Evolutionary conservation across 2,797 vertebrate genomes (phyloP), one percentile per base, ranked within the genome.

Genomic region (Notoglanidium macrostoma): DNA sequence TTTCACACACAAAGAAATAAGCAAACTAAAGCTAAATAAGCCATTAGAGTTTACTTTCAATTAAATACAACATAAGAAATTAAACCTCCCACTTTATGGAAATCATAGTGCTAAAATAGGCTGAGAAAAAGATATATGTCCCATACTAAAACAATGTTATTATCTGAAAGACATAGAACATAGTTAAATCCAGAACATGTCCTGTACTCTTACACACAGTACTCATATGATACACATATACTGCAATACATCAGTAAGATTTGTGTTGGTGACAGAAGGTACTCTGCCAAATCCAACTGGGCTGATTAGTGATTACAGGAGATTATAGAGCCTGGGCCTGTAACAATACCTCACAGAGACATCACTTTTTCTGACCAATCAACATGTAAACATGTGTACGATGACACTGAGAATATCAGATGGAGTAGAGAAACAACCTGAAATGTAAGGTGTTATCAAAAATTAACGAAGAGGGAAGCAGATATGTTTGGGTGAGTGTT

Each of bases 291-390:
- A 96, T 95, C 96, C 94, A 89, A 89, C 65, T 86, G 94, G 92
- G 89, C 92, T 95, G 94, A 95, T 95, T 95, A 95, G 94, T 94
- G 95, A 95, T 94, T 95, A 96, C 92, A 93, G 89, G 89, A 92
- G 95, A 96, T 96, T 96, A 96, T 90, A 51, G 87, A 85, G 89
- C 89, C 89, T 91, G 78, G 92, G 90, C 77, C 90, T 90, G 88
- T 86, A 68, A 86, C 55, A 83, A 91, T 92, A 90, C 88, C 89
- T 91, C 51, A 83, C 77, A 80, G 23, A 76, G 78, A 83, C 57
- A 23, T 61, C 81, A n/a, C 35, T 81, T 88, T 87, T 85, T 59
- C 85, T 65, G 78, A 86, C 29, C 85, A 86, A 83, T 79, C 73
- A 78, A 82, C 85, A n/a, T 40, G 49, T 80, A 82, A 84, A 54